Evolutionary conservation across 92 coral and sea anemone genomes (phyloP).

Genomic region (Phymanthus crucifer): DNA sequence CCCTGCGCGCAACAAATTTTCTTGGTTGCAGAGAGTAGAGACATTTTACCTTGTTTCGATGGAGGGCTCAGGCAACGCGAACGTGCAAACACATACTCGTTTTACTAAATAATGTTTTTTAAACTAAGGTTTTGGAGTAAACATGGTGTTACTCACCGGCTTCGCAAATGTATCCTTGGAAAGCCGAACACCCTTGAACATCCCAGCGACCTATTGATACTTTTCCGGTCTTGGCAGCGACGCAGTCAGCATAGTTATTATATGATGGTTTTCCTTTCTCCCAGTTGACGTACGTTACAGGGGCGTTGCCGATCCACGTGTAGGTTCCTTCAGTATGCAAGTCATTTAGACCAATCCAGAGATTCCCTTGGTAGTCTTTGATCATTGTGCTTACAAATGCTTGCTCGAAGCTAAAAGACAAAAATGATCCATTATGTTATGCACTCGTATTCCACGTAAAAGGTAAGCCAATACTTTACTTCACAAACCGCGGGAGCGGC

Average conservation of each 20-base stretch:
- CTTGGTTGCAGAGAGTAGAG: too few species aligned
- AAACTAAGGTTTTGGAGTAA: too few species aligned
- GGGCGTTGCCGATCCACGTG: slow-evolving; percentile 69
- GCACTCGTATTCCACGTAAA: background rate
- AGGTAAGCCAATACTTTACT: too few species aligned
- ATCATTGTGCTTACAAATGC: slow-evolving; percentile 74
- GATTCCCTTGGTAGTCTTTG: slow-evolving; percentile 25
- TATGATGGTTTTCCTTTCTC: slow-evolving; percentile 63
- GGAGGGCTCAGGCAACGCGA: too few species aligned
- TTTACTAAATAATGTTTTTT: too few species aligned
- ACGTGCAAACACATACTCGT: too few species aligned
- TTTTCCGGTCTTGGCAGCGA: slow-evolving; percentile 54
- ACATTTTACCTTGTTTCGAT: too few species aligned
- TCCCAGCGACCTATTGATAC: slow-evolving; percentile 77
- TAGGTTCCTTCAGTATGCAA: slow-evolving; percentile 49
- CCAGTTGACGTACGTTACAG: slow-evolving; percentile 79
- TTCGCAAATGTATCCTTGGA: slow-evolving; percentile 80
- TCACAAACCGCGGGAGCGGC: too few species aligned
- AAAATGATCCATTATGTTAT: background rate
- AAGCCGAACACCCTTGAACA: slow-evolving; percentile 47
- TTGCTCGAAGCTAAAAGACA: slow-evolving; percentile 65
- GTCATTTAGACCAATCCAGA: slow-evolving; percentile 91
- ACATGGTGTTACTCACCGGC: slow-evolving; percentile 53
- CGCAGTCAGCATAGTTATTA: slow-evolving; percentile 54
- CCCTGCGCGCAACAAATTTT: too few species aligned